Conservation (phyloP, 2,888 invertebrate species). For the Gari tellinella region DNA sequence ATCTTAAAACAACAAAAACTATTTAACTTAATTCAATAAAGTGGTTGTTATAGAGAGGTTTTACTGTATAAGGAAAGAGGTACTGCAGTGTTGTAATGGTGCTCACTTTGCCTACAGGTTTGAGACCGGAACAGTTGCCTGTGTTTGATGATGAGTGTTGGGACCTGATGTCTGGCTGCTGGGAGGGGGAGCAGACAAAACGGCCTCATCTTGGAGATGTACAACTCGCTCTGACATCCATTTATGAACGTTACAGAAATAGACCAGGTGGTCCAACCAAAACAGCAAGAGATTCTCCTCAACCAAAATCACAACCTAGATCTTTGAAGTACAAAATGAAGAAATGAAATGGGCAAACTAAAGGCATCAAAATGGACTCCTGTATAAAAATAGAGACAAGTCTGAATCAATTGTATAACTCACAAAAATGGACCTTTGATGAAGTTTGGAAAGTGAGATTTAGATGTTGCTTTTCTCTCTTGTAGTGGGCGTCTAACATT, state of each 20-base stretch:
- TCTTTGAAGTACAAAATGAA: constrained; percentile 13
- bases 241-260: constrained; percentile 67
- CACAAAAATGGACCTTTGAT: too few relatives aligned
- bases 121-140: constrained; percentile 91
- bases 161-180: constrained; percentile 93
- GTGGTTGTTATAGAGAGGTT: too few relatives aligned
- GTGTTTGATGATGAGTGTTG: constrained; percentile 92
- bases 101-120: constrained; percentile 87
- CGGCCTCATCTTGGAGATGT: constrained; percentile 92
- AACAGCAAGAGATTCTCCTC: constrained; percentile 24
- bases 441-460: too few relatives aligned
- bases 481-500: too few relatives aligned
- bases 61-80: too few relatives aligned
- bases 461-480: too few relatives aligned
- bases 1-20: too few relatives aligned
- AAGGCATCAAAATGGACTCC: too few relatives aligned
- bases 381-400: too few relatives aligned
- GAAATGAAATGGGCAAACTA: neutral
- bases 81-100: too few relatives aligned
- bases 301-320: neutral
- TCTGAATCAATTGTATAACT: too few relatives aligned
- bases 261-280: constrained; percentile 32
- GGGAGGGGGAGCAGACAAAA: constrained; percentile 90
- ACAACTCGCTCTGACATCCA: constrained; percentile 88
- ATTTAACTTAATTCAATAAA: too few relatives aligned